These are phyloP conservation scores for Trigoniulus corallinus DNA, from an alignment of 1,140 invertebrate species.

Conservation along the genomic window DNA sequence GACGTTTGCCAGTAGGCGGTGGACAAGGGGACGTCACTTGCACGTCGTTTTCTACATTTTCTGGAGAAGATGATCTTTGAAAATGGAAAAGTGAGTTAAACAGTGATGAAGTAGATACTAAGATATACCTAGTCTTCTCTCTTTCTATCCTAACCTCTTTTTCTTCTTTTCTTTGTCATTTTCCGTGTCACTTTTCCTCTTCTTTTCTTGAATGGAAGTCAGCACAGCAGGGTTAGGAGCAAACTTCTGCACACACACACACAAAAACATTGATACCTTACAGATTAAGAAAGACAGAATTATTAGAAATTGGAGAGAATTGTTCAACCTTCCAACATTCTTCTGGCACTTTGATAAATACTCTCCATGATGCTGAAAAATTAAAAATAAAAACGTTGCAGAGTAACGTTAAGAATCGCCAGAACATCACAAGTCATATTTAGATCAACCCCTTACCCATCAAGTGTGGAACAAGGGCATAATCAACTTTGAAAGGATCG, in stretches of 20 bases:
- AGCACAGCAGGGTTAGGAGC: neutral
- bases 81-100: too few species aligned
- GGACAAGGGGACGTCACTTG: slow-evolving; percentile 12
- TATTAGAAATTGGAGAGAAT: neutral
- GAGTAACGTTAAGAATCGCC: neutral
- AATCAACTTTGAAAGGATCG: slow-evolving; percentile 71
- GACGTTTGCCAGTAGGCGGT: slow-evolving; percentile 10
- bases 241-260: neutral
- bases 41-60: slow-evolving; percentile 10
- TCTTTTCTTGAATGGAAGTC: neutral
- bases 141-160: too few species aligned
- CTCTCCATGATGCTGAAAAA: slow-evolving; percentile 68
- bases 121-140: too few species aligned
- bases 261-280: too few species aligned
- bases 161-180: slow-evolving; percentile 6
- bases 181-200: slow-evolving; percentile 6
- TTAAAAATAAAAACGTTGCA: slow-evolving; percentile 13
- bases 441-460: slow-evolving; percentile 48
- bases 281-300: neutral
- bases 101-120: too few species aligned
- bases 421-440: neutral
- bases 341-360: slow-evolving; percentile 71
- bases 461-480: slow-evolving; percentile 65
- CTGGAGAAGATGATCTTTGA: neutral
- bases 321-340: slow-evolving; percentile 26